Conservation (phyloP, 64 coral and sea anemone species). For the Dendrophyllia cribrosa region DNA sequence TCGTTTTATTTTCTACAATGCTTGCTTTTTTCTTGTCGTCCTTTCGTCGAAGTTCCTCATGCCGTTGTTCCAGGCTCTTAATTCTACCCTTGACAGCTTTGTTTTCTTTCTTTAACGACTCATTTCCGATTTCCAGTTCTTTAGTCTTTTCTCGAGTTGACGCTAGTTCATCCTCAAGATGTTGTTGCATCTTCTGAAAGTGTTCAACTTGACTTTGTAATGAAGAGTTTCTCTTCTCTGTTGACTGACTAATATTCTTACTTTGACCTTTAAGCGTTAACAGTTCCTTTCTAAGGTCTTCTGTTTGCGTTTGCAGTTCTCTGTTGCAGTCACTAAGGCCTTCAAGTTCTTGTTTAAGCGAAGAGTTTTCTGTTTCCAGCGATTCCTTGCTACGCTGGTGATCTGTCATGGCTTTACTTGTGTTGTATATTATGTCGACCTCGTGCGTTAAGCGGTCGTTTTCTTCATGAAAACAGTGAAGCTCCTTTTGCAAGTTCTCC, state of each 20-base stretch:
- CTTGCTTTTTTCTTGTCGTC: background rate
- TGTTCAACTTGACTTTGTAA: conserved; percentile 83
- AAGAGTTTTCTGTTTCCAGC: conserved; percentile 20
- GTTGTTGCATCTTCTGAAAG: conserved; percentile 56
- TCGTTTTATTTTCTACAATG: background rate
- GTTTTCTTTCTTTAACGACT: conserved; percentile 66
- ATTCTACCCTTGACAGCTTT: conserved; percentile 38
- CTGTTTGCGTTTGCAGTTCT: conserved; percentile 14
- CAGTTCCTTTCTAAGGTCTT: conserved; percentile 15
- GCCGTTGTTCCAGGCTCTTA: conserved; percentile 31
- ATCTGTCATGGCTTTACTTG: conserved; percentile 42
- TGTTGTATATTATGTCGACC: conserved; percentile 43
- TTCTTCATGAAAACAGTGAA: conserved; percentile 46
- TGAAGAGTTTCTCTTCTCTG: conserved; percentile 16
- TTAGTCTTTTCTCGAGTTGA: conserved; percentile 40
- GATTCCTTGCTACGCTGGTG: conserved; percentile 27
- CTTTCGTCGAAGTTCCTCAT: conserved; percentile 17
- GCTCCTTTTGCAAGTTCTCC: conserved; percentile 31
- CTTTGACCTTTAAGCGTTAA: conserved; percentile 14
- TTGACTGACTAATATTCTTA: background rate
- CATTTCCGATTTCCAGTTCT: conserved; percentile 64
- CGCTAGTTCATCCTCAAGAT: conserved; percentile 35
- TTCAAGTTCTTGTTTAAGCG: conserved; percentile 22
- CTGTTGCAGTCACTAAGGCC: conserved; percentile 19
- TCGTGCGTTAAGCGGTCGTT: conserved; percentile 40